Percentiles rank a stretch among this genome's conserved stretches.
These are phyloP conservation scores for Lithophane leautieri DNA, from an alignment of 2,888 invertebrate species.

Conservation along the genomic window DNA sequence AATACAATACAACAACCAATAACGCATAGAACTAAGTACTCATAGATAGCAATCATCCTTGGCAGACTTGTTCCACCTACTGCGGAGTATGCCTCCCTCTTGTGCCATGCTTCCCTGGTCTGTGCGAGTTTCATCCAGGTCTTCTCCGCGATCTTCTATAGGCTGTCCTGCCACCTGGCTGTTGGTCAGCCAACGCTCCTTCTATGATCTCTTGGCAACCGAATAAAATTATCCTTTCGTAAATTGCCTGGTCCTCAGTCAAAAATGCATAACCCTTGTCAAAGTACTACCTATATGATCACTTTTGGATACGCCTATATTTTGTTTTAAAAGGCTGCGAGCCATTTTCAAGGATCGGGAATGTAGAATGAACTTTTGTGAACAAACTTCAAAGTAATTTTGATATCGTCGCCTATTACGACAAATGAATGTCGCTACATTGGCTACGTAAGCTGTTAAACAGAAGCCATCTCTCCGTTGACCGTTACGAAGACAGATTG, in stretches of 20 bases:
- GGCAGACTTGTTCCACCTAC: no score
- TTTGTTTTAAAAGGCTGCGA: not conserved
- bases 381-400: not conserved
- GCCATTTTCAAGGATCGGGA: not conserved
- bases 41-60: not conserved
- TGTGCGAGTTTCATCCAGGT: not conserved
- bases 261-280: not conserved
- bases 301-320: not conserved
- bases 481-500: slow-evolving; percentile 18
- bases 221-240: not conserved
- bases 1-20: no score
- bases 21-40: not conserved
- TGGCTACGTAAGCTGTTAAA: not conserved
- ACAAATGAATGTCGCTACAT: not conserved
- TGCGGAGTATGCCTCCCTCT: not conserved
- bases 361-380: no score
- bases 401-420: not conserved
- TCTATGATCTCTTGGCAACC: no score
- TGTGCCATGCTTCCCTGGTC: not conserved
- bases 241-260: not conserved
- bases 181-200: not conserved
- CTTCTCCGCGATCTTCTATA: not conserved
- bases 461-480: not conserved
- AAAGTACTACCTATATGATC: not conserved
- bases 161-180: not conserved